These are phyloP conservation scores for Tympanoctomys barrerae DNA, from an alignment of 2,797 vertebrate species.

Conservation along the genomic window DNA sequence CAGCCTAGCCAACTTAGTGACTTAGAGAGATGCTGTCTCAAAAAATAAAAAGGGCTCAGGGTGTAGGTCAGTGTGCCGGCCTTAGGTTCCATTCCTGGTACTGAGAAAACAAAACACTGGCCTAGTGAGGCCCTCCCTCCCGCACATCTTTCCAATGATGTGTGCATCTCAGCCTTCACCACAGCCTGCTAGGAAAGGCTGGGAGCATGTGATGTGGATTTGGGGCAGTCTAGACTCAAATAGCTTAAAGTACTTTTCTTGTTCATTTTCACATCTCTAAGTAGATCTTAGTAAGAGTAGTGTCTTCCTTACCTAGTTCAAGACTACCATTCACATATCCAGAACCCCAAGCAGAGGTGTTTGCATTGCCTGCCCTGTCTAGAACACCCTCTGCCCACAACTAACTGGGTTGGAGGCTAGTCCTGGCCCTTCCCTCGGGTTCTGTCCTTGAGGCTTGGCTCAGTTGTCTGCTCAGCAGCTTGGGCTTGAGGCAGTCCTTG, in stretches of 20 bases:
- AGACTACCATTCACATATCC: neutral
- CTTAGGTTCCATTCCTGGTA: neutral
- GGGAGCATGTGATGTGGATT: neutral
- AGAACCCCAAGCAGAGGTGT: neutral
- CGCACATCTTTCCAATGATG: neutral
- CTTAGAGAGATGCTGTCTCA: neutral
- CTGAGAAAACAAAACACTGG: neutral
- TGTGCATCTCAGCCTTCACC: neutral
- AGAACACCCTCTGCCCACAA: neutral
- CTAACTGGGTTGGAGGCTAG: too few relatives aligned
- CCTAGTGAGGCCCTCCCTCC: neutral
- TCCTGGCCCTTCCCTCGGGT: neutral
- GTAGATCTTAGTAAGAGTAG: neutral
- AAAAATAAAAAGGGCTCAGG: neutral
- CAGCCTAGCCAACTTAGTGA: neutral
- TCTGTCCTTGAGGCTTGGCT: neutral
- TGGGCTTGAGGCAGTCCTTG: rapidly evolving
- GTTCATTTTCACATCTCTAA: neutral
- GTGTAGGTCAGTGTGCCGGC: neutral
- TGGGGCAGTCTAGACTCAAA: neutral
- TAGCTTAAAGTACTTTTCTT: neutral
- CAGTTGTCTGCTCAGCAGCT: neutral
- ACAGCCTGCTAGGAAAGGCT: neutral
- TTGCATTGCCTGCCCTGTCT: neutral
- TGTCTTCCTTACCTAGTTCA: neutral